Conservation (phyloP, 2,797 vertebrate genomes). For the Alca torda region DNA sequence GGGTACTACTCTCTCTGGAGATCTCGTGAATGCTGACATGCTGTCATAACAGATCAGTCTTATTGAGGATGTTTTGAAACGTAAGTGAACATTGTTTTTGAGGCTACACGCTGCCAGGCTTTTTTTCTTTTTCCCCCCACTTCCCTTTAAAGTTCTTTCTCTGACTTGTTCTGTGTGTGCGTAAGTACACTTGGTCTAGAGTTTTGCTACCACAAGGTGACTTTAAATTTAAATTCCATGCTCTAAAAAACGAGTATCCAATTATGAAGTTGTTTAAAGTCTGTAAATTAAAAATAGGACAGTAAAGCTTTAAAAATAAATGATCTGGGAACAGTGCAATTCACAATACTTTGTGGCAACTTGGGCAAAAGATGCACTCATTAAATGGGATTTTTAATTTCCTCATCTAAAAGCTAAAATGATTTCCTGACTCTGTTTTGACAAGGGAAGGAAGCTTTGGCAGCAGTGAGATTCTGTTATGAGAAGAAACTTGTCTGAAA, state of each 20-base stretch:
- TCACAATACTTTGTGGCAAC: neutral
- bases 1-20: neutral
- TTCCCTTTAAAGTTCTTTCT: neutral
- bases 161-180: neutral
- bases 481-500: neutral
- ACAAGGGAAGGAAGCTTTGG: conserved; percentile 7
- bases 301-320: conserved; percentile 46
- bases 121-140: neutral
- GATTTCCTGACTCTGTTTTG: conserved; percentile 26
- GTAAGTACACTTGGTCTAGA: neutral
- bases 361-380: neutral
- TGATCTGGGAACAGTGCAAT: neutral
- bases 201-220: conserved; percentile 35
- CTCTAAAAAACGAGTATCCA: conserved; percentile 7
- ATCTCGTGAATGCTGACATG: neutral
- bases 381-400: conserved; percentile 25
- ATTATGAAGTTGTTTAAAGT: conserved; percentile 30
- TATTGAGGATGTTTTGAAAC: conserved; percentile 10
- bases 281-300: conserved; percentile 19
- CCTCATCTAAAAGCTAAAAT: neutral
- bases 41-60: conserved; percentile 8
- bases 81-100: neutral
- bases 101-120: neutral
- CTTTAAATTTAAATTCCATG: neutral
- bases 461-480: neutral